Percentiles rank a stretch among this genome's conserved stretches.
phyloP scores from a whole-genome alignment of 2,797 vertebrate species.

The Loriculus beryllinus region DNA sequence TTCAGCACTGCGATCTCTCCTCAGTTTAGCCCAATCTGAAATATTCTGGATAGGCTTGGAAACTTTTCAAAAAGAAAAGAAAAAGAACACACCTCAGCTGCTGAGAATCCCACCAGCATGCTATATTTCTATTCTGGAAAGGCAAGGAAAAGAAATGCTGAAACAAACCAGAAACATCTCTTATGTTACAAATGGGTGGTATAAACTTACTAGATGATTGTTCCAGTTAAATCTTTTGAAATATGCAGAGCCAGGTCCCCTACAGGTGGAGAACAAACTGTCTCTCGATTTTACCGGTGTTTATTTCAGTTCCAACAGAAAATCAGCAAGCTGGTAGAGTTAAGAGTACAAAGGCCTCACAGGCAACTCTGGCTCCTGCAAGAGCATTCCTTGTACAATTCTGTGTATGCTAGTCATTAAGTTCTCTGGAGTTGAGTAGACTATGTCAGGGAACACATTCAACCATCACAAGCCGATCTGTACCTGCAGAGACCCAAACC shows the following conservation, averaged over 20 bases:
- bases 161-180: neutral
- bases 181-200: neutral
- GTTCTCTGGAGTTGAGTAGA: neutral
- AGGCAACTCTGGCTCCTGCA: neutral
- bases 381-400: neutral
- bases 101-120: neutral
- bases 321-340: neutral
- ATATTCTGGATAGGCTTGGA: neutral
- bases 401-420: rapidly evolving
- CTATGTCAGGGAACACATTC: neutral
- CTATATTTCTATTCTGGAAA: neutral
- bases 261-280: neutral
- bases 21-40: neutral
- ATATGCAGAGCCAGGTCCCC: neutral
- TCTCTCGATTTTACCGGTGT: neutral
- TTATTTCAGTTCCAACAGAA: neutral
- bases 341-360: neutral
- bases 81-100: neutral
- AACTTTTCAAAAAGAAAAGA: neutral
- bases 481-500: neutral
- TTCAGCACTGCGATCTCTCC: neutral
- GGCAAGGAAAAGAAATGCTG: neutral
- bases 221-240: neutral
- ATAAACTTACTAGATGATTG: neutral
- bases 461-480: neutral